A percentile compares a stretch with the other conserved stretches of the same genome.
Evolutionary conservation across 2,797 vertebrate genomes (phyloP).

Genomic region (Poeciliopsis infans): DNA sequence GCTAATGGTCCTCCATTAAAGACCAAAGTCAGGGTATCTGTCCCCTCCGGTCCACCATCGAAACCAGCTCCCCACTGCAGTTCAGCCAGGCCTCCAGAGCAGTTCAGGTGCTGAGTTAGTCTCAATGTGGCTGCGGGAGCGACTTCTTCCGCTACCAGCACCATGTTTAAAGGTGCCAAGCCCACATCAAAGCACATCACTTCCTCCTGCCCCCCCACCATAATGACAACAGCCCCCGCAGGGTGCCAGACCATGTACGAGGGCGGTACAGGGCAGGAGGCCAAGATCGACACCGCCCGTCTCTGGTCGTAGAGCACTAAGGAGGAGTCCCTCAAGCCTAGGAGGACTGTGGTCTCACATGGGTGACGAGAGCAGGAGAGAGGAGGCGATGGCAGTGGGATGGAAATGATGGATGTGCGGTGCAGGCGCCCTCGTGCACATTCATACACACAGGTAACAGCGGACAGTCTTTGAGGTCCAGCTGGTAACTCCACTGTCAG

Average conservation of each 20-base stretch:
- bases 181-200: constrained; percentile 91
- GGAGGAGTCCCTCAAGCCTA: constrained; percentile 91
- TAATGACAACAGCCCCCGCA: constrained; percentile 82
- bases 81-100: constrained; percentile 82
- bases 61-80: constrained; percentile 85
- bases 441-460: constrained; percentile 86
- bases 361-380: constrained; percentile 85
- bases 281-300: constrained; percentile 79
- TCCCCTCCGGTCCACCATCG: constrained; percentile 59
- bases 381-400: constrained; percentile 83
- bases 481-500: constrained; percentile 85
- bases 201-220: constrained; percentile 88
- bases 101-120: constrained; percentile 81
- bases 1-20: constrained; percentile 90
- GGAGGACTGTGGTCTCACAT: constrained; percentile 83
- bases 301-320: constrained; percentile 87
- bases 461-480: constrained; percentile 56
- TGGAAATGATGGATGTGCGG: constrained; percentile 78
- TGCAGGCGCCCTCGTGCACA: constrained; percentile 81
- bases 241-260: constrained; percentile 88
- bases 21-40: constrained; percentile 84
- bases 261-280: constrained; percentile 84
- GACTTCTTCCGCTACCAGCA: constrained; percentile 86
- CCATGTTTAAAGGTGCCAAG: constrained; percentile 85
- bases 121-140: constrained; percentile 82